Percentiles rank a stretch among this genome's conserved stretches.
These are phyloP conservation scores for Nothura maculosa DNA, from an alignment of 2,797 vertebrate species.

Conservation along the genomic window DNA sequence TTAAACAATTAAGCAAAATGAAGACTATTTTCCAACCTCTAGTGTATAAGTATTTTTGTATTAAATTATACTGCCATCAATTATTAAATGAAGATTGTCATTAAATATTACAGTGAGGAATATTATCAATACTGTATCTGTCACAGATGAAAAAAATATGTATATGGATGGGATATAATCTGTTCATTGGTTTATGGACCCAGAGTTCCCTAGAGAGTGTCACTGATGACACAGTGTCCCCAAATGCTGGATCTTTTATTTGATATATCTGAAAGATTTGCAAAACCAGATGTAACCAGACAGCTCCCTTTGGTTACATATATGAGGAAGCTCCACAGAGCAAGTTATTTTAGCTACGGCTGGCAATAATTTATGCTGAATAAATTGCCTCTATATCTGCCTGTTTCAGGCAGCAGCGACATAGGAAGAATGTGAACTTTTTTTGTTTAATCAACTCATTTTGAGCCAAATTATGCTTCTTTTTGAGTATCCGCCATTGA, in stretches of 20 bases:
- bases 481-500: slow-evolving; percentile 66
- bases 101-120: slow-evolving; percentile 76
- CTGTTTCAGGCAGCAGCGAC: slow-evolving; percentile 76
- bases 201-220: slow-evolving; percentile 67
- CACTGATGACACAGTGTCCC: slow-evolving; percentile 58
- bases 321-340: slow-evolving; percentile 75
- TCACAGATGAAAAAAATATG: slow-evolving; percentile 75
- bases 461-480: slow-evolving; percentile 67
- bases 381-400: slow-evolving; percentile 78
- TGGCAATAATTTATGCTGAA: slow-evolving; percentile 83
- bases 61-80: slow-evolving; percentile 73
- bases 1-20: slow-evolving; percentile 62
- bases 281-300: slow-evolving; percentile 70
- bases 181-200: slow-evolving; percentile 69
- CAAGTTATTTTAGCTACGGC: slow-evolving; percentile 75
- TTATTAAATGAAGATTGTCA: slow-evolving; percentile 78
- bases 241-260: slow-evolving; percentile 60
- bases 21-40: slow-evolving; percentile 53
- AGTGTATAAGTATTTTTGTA: background rate
- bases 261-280: slow-evolving; percentile 69
- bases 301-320: slow-evolving; percentile 64
- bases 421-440: slow-evolving; percentile 72
- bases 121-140: slow-evolving; percentile 66
- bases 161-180: slow-evolving; percentile 54
- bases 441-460: slow-evolving; percentile 59